Conservation (phyloP, 2,797 vertebrate species). For the Glossophaga mutica region DNA sequence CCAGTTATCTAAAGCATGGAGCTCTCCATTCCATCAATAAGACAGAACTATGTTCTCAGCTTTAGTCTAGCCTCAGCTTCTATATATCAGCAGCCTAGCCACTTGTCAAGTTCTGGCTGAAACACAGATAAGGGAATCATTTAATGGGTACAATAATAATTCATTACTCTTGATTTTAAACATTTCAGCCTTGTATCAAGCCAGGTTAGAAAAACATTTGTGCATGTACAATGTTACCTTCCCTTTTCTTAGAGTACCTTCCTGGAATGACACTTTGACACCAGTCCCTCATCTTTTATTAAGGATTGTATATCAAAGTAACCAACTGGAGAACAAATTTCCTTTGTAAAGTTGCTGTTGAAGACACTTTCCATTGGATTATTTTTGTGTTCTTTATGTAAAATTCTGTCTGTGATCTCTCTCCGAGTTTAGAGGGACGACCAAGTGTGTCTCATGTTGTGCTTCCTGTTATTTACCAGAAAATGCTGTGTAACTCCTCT, state of each 20-base stretch:
- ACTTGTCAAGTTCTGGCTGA: neutral
- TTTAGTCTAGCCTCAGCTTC: neutral
- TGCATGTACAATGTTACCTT: neutral
- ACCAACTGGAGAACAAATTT: neutral
- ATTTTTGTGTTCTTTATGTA: slow-evolving; percentile 18
- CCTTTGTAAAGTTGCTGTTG: neutral
- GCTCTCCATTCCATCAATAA: neutral
- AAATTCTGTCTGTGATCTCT: neutral
- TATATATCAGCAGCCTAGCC: neutral
- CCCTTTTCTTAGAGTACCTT: neutral
- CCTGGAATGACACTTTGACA: neutral
- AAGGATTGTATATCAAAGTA: neutral
- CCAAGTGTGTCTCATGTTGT: neutral
- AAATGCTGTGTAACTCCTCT: neutral
- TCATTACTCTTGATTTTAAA: neutral
- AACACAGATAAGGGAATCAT: neutral
- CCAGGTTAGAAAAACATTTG: neutral
- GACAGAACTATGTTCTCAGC: neutral
- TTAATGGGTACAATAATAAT: neutral
- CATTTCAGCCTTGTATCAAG: neutral
- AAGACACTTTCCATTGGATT: neutral
- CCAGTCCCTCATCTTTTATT: neutral
- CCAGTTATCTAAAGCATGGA: neutral
- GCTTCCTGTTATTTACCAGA: slow-evolving; percentile 32
- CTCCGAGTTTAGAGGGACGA: neutral